Evolutionary conservation across 2,113 vertebrate species (phyloP).

Genomic region (Paratilapia polleni): DNA sequence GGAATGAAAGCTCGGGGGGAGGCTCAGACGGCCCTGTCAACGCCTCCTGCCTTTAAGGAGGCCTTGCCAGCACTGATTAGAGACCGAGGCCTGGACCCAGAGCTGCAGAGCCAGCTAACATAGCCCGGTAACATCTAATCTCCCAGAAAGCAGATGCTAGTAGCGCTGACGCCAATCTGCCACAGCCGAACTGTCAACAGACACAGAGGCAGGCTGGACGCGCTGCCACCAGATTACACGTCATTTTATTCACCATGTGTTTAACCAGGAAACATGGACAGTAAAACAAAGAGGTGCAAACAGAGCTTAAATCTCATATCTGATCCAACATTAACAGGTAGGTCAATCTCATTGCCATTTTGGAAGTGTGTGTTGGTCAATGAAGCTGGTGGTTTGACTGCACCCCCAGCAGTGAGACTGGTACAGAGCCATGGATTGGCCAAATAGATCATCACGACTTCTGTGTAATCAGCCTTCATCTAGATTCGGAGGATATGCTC

Average conservation of each 20-base stretch:
- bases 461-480: constrained; percentile 45
- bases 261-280: neutral
- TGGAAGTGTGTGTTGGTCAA: neutral
- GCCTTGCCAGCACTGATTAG: constrained; percentile 43
- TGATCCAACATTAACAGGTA: constrained; percentile 43
- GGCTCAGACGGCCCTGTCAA: constrained; percentile 39
- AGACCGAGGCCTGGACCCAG: neutral
- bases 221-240: neutral
- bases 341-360: constrained; percentile 21
- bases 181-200: constrained; percentile 14
- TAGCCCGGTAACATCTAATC: constrained; percentile 48
- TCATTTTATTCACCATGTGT: neutral
- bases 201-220: constrained; percentile 10
- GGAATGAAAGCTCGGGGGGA: neutral
- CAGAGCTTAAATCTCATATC: neutral
- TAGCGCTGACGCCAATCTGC: constrained; percentile 42
- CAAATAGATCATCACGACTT: constrained; percentile 39
- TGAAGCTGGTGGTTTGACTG: neutral
- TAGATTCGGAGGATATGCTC: constrained; percentile 23
- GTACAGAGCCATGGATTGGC: constrained; percentile 46
- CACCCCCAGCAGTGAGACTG: neutral
- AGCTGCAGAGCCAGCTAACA: constrained; percentile 23
- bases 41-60: constrained; percentile 9
- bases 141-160: constrained; percentile 37
- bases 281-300: neutral